These are phyloP conservation scores for Geotrypetes seraphini DNA, from an alignment of 2,797 vertebrate species.

Conservation along the genomic window DNA sequence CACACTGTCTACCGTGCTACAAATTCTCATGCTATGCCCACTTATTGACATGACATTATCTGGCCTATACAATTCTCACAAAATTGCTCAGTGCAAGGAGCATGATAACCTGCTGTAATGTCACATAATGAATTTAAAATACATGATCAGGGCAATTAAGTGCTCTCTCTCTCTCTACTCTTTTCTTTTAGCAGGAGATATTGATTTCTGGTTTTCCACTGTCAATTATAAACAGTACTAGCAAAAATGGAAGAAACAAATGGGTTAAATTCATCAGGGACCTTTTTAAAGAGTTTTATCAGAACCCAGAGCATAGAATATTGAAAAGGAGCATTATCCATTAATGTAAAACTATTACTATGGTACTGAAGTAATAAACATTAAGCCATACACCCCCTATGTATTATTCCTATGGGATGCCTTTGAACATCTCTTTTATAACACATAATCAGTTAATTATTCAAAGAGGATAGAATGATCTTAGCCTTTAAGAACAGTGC, in stretches of 20 bases:
- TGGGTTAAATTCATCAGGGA: neutral
- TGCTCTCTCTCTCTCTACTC: neutral
- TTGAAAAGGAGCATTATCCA: too few relatives aligned
- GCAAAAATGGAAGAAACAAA: neutral
- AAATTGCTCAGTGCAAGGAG: neutral
- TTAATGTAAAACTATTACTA: too few relatives aligned
- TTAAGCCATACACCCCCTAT: too few relatives aligned
- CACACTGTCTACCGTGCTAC: too few relatives aligned
- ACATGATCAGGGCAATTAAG: slow-evolving; percentile 5
- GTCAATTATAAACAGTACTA: neutral
- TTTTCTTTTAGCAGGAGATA: slow-evolving; percentile 20
- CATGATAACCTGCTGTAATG: neutral
- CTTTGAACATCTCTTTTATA: too few relatives aligned
- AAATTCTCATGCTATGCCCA: too few relatives aligned
- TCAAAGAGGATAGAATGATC: too few relatives aligned
- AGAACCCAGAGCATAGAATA: neutral
- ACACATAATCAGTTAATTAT: too few relatives aligned
- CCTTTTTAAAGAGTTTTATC: neutral
- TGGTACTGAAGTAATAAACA: too few relatives aligned
- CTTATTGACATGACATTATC: slow-evolving; percentile 2
- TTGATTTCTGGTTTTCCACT: slow-evolving; percentile 12
- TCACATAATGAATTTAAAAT: slow-evolving; percentile 9
- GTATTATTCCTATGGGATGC: too few relatives aligned
- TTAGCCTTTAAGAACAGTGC: too few relatives aligned
- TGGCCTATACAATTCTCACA: neutral